Evolutionary conservation across 1,140 invertebrate genomes (phyloP).

Genomic region (Drosophila mayri): DNA sequence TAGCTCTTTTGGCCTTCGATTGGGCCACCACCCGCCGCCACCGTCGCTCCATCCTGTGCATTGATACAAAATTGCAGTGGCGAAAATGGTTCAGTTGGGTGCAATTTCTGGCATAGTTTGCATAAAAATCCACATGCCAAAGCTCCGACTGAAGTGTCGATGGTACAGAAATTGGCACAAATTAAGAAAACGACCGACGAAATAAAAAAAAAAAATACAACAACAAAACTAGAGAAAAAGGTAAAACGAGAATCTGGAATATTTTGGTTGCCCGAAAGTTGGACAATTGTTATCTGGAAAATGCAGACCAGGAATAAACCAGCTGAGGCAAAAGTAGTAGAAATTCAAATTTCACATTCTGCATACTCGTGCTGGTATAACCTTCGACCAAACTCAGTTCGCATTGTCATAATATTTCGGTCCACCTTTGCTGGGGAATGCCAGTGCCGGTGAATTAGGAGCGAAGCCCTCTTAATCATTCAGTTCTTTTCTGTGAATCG

Average conservation of each 20-base stretch:
- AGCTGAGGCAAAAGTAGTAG: conserved; percentile 16
- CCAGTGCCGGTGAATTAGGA: conserved; percentile 11
- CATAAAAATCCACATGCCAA: conserved; percentile 64
- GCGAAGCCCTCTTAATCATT: conserved; percentile 28
- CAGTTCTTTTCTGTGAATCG: conserved; percentile 1
- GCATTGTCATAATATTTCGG: conserved; percentile 32
- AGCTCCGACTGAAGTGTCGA: conserved; percentile 48
- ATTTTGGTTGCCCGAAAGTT: conserved; percentile 35
- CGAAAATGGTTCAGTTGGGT: conserved; percentile 63
- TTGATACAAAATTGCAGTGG: conserved; percentile 62
- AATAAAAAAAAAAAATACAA: conserved; percentile 9
- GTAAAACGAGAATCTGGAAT: conserved; percentile 29
- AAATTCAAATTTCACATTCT: conserved; percentile 35
- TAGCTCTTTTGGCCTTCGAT: conserved; percentile 39
- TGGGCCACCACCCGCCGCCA: conserved; percentile 16
- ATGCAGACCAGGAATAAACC: conserved; percentile 41
- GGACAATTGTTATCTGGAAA: conserved; percentile 56
- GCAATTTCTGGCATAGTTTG: conserved; percentile 66
- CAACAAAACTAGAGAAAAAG: conserved; percentile 17
- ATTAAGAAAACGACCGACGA: conserved; percentile 56
- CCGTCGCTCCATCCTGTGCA: conserved; percentile 13
- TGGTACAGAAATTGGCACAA: conserved; percentile 56
- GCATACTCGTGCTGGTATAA: conserved; percentile 25
- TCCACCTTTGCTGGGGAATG: conserved; percentile 1
- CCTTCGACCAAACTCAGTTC: conserved; percentile 14